These are phyloP conservation scores for Peromyscus nudipes DNA, from an alignment of 2,797 vertebrate genomes.

Conservation along the genomic window DNA sequence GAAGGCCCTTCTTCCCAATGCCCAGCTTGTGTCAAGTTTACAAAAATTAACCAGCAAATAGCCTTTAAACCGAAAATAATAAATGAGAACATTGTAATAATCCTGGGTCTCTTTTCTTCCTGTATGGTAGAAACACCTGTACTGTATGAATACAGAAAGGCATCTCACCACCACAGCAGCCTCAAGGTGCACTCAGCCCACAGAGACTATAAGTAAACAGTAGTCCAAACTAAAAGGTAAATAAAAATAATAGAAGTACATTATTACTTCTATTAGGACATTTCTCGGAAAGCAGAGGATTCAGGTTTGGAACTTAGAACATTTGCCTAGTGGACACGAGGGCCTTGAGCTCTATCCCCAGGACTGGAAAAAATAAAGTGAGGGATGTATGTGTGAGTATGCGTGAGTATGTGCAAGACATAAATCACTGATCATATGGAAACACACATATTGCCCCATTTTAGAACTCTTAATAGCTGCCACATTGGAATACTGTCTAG, in stretches of 20 bases:
- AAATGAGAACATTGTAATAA: conserved; percentile 24
- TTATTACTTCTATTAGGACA: not conserved
- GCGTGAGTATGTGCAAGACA: not conserved
- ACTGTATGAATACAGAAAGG: not conserved
- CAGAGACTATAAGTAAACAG: not conserved
- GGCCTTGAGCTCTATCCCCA: not conserved
- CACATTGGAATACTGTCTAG: conserved; percentile 3
- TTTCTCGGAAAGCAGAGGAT: conserved; percentile 12
- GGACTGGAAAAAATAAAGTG: not conserved
- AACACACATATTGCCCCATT: not conserved
- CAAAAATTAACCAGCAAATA: not conserved
- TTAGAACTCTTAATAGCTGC: not conserved
- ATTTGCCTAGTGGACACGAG: not conserved
- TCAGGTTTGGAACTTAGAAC: not conserved
- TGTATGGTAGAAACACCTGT: not conserved
- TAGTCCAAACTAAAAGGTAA: not conserved
- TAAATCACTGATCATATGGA: not conserved
- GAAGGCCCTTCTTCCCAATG: not conserved
- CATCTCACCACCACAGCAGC: not conserved
- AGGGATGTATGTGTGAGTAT: not conserved
- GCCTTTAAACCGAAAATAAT: conserved; percentile 12
- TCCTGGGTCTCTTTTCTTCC: not conserved
- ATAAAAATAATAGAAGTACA: not conserved
- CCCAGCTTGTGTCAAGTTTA: not conserved
- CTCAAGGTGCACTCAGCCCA: not conserved